Conservation (phyloP, 2,888 invertebrate genomes). For the Acanthopleura granulata region DNA sequence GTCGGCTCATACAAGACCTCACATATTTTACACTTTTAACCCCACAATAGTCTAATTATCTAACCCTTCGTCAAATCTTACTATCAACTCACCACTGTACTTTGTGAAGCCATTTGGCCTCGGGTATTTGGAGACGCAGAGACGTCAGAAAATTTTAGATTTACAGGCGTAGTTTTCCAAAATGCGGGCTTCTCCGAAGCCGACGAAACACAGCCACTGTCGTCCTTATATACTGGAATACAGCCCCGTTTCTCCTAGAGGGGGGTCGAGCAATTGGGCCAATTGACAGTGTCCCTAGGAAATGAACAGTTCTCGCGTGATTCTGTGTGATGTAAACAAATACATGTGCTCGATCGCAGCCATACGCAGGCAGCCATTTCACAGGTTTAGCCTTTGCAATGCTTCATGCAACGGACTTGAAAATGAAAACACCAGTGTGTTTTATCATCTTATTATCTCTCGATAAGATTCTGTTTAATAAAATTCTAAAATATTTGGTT, state of each 20-base stretch:
- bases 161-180: constrained; percentile 2
- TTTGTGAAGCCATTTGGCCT: constrained; percentile 41
- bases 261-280: constrained; percentile 40
- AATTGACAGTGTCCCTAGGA: constrained; percentile 23
- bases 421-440: too few relatives aligned
- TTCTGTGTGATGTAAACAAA: constrained; percentile 28
- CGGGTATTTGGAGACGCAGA: background rate
- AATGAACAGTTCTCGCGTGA: constrained; percentile 27
- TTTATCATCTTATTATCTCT: too few relatives aligned
- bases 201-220: constrained; percentile 42
- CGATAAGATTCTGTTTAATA: too few relatives aligned
- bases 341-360: constrained; percentile 20
- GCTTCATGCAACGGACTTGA: too few relatives aligned
- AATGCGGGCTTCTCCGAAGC: constrained; percentile 54
- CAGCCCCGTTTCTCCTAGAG: constrained; percentile 42
- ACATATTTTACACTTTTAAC: too few relatives aligned
- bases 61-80: background rate
- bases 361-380: too few relatives aligned
- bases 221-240: constrained; percentile 56
- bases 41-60: background rate
- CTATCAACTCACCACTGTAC: constrained; percentile 45
- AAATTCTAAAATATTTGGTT: too few relatives aligned
- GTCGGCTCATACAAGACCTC: too few relatives aligned
- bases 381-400: too few relatives aligned
- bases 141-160: background rate